A percentile compares a stretch with the other conserved stretches of the same genome.
These are phyloP conservation scores for Hypena proboscidalis DNA, from an alignment of 2,888 invertebrate species.

Conservation along the genomic window DNA sequence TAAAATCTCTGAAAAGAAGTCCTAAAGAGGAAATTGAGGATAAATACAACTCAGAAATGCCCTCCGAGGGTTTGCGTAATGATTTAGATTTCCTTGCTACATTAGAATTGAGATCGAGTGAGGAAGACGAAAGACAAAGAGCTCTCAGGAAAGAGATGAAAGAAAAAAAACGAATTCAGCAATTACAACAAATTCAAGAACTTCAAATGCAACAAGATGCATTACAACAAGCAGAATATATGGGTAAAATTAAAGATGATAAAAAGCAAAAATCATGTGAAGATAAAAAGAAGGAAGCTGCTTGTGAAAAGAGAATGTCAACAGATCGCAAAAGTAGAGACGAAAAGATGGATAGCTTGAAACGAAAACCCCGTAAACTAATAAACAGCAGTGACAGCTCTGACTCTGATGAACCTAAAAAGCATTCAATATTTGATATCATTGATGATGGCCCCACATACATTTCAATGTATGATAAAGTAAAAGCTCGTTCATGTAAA, in stretches of 20 bases:
- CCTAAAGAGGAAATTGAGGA: slow-evolving; percentile 59
- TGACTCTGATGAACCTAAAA: slow-evolving; percentile 93
- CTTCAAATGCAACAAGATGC: slow-evolving; percentile 80
- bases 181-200: slow-evolving; percentile 79
- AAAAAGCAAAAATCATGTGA: slow-evolving; percentile 72
- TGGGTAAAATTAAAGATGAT: slow-evolving; percentile 73
- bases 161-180: slow-evolving; percentile 83
- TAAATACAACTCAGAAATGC: slow-evolving; percentile 50
- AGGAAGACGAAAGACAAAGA: slow-evolving; percentile 86
- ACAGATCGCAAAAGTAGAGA: slow-evolving; percentile 82
- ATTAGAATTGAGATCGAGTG: slow-evolving; percentile 84
- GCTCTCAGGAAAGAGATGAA: slow-evolving; percentile 83
- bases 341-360: slow-evolving; percentile 68
- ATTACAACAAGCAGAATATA: slow-evolving; percentile 69
- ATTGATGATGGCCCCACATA: slow-evolving; percentile 95
- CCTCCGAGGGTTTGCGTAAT: slow-evolving; percentile 68
- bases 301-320: slow-evolving; percentile 80
- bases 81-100: slow-evolving; percentile 86
- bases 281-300: slow-evolving; percentile 76
- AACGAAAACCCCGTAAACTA: slow-evolving; percentile 75
- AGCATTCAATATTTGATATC: slow-evolving; percentile 96
- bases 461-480: slow-evolving; percentile 99
- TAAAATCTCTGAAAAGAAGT: slow-evolving; percentile 60
- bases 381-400: slow-evolving; percentile 87
- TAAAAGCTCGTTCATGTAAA: slow-evolving; percentile 96